Base-by-base conservation (phyloP, 1,140 invertebrate genomes). In the Acromyrmex charruanus region DNA sequence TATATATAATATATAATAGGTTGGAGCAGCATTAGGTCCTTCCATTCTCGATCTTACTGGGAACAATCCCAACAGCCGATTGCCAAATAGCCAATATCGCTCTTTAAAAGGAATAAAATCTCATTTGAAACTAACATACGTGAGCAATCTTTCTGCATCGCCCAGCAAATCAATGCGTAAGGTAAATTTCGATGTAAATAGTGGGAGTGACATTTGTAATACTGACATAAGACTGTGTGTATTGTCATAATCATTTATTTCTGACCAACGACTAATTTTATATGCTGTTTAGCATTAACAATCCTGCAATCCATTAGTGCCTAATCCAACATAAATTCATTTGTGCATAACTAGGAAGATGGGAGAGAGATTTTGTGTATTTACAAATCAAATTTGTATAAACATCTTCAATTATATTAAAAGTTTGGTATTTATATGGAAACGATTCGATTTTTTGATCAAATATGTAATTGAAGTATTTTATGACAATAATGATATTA, bases 31-130 rank as follows among this genome's bases (percentile, higher is more conserved):
- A 2, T 94, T 99, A 87, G 97, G 98, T 75, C 96, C 97, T 68
- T 98, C 98, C 3, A 97, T 98, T 77, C 94, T 99, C 74, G 98
- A 99, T 95, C 95, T 98, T 88, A 97, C 96, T 35, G 97, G 97
- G 65, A 96, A 96, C 74, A 98, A 98, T 95, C 98, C 98, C 2
- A 97, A 97, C 94, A 98, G 97, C 65, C 96, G 98, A 65, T 94
- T 99, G 69, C 96, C 96, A 49, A 96, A 97, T 92, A 98, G 98
- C 39, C 97, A 98, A 93, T 98, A 97, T 95, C 96, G 96, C 91
- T 97, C 96, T 85, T 92, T 98, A 66, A 94, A 95, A 82, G 97
- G 97, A 58, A 95, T 98, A 55, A 96, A 97, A 69, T 94, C 94
- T 14, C 94, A 94, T 72, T 92, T 95, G 90, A 95, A 95, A 91